Evolutionary conservation across 2,888 invertebrate species (phyloP).

Genomic region (Drosophila sordidula): DNA sequence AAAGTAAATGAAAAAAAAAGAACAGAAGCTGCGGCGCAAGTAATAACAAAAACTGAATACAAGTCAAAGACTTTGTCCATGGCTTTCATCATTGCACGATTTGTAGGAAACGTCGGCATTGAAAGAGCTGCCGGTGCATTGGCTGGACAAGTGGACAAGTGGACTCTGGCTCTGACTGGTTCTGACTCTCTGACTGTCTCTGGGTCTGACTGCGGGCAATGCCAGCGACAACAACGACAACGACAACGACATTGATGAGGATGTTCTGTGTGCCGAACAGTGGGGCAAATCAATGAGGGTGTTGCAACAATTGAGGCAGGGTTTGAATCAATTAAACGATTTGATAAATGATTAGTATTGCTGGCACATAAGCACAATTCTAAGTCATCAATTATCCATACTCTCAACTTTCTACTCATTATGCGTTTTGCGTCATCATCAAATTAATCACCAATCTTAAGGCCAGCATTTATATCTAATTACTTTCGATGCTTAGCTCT

Average conservation of each 20-base stretch:
- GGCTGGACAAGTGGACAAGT: conserved; percentile 45
- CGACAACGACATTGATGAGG: conserved; percentile 75
- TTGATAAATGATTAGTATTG: conserved; percentile 5
- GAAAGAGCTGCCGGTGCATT: conserved; percentile 48
- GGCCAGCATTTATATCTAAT: conserved; percentile 33
- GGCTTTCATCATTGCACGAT: conserved; percentile 80
- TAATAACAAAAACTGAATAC: conserved; percentile 75
- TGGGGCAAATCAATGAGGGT: conserved; percentile 31
- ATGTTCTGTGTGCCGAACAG: conserved; percentile 69
- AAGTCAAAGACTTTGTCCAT: conserved; percentile 81
- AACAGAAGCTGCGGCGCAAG: conserved; percentile 61
- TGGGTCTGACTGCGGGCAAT: conserved; percentile 44
- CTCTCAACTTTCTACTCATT: conserved; percentile 1
- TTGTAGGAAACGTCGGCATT: conserved; percentile 51
- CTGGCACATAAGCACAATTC: neutral
- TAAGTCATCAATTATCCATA: neutral
- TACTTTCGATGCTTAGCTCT: conserved; percentile 5
- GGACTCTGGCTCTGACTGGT: conserved; percentile 34
- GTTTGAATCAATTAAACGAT: conserved; percentile 4
- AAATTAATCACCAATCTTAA: conserved; percentile 38
- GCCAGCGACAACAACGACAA: conserved; percentile 34
- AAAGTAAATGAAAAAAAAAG: conserved; percentile 24
- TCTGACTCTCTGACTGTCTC: conserved; percentile 39
- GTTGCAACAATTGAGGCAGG: neutral
- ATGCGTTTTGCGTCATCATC: conserved; percentile 22